Percentiles rank a stretch among this genome's conserved stretches.
These are phyloP conservation scores for Corella eumyota DNA, from an alignment of 23 tunicate genomes.

Conservation along the genomic window DNA sequence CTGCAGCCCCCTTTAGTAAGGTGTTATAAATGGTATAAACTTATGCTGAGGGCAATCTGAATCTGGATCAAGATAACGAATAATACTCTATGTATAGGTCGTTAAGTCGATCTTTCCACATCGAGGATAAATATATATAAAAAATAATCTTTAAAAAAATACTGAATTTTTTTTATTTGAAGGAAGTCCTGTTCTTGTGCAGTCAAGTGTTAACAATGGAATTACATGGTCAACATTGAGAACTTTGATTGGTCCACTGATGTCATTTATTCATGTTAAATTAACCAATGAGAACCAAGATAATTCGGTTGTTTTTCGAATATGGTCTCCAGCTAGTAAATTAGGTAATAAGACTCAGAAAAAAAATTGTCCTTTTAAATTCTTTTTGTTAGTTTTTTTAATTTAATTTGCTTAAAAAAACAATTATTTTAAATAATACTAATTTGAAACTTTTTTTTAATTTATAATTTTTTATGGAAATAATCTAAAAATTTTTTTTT, in stretches of 20 bases:
- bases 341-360: constrained; percentile 25
- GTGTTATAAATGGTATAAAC: too few relatives aligned
- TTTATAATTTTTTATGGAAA: too few relatives aligned
- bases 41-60: too few relatives aligned
- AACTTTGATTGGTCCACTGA: neutral
- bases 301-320: constrained; percentile 18
- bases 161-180: too few relatives aligned
- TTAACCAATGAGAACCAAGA: constrained; percentile 12
- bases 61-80: too few relatives aligned
- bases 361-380: neutral
- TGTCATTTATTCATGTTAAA: constrained; percentile 21
- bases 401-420: neutral
- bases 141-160: too few relatives aligned
- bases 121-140: too few relatives aligned
- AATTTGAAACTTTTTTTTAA: too few relatives aligned
- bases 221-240: constrained; percentile 69
- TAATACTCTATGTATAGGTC: too few relatives aligned
- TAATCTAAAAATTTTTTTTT: neutral
- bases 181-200: constrained; percentile 35
- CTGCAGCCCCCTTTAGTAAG: too few relatives aligned
- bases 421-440: neutral
- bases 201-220: constrained; percentile 69
- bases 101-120: too few relatives aligned
- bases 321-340: constrained; percentile 27
- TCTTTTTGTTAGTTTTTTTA: neutral